Evolutionary conservation across 1,140 invertebrate species (phyloP).

Genomic region (Trachymyrmex cornetzi): DNA sequence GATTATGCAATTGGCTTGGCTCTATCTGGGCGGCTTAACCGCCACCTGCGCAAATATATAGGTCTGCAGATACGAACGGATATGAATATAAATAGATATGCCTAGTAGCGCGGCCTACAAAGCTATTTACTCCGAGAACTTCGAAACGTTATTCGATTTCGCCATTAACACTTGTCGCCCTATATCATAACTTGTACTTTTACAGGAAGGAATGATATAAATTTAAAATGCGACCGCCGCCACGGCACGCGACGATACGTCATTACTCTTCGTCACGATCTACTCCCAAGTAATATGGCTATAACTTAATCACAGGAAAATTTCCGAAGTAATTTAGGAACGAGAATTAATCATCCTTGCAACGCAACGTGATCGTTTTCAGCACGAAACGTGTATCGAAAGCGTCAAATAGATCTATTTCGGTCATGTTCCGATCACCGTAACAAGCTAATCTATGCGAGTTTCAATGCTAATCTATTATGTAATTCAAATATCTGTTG

Average conservation of each 20-base stretch:
- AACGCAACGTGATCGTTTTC: conserved; percentile 9
- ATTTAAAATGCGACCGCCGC: conserved; percentile 40
- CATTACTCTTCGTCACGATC: conserved; percentile 57
- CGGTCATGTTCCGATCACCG: not conserved
- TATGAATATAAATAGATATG: conserved; percentile 66
- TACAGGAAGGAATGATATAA: conserved; percentile 4
- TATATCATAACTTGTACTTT: conserved; percentile 14
- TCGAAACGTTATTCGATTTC: conserved; percentile 5
- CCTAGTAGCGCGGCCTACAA: not conserved
- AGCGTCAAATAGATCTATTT: conserved; percentile 37
- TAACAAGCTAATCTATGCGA: conserved; percentile 5
- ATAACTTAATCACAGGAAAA: conserved; percentile 51
- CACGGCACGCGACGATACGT: conserved; percentile 37
- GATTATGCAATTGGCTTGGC: conserved; percentile 69
- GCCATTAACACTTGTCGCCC: conserved; percentile 37
- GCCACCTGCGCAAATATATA: conserved; percentile 55
- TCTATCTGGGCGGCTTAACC: conserved; percentile 62
- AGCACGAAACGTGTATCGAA: conserved; percentile 28
- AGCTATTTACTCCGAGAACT: conserved; percentile 33
- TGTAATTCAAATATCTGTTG: not conserved
- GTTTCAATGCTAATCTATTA: not conserved
- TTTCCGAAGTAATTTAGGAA: conserved; percentile 58
- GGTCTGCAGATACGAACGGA: conserved; percentile 52
- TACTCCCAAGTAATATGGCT: conserved; percentile 35
- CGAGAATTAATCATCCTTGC: conserved; percentile 48